Evolutionary conservation across 2,888 invertebrate genomes (phyloP).

Genomic region (Drosophila ochracea): DNA sequence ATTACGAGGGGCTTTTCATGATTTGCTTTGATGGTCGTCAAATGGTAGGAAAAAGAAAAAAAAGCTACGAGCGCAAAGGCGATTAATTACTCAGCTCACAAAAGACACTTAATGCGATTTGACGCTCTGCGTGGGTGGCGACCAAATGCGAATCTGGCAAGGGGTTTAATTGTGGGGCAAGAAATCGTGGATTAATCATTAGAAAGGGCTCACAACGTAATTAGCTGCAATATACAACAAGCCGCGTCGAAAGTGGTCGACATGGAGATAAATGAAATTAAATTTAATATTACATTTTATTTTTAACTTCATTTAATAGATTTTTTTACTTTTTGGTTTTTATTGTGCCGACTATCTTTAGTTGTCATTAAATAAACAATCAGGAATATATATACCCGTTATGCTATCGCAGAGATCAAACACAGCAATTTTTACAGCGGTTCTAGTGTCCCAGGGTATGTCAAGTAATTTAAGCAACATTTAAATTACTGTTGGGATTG

Average conservation of each 20-base stretch:
- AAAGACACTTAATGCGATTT: constrained; percentile 69
- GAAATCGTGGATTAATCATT: constrained; percentile 46
- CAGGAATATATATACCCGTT: background rate
- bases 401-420: background rate
- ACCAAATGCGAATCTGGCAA: constrained; percentile 21
- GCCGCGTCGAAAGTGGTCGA: background rate
- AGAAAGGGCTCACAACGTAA: constrained; percentile 34
- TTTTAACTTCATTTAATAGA: background rate
- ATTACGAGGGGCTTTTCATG: constrained; percentile 71
- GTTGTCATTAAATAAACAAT: background rate
- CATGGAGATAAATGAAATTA: background rate
- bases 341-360: background rate
- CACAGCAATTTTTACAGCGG: background rate
- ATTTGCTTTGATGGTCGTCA: constrained; percentile 72
- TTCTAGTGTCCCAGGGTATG: background rate
- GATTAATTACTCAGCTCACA: constrained; percentile 75
- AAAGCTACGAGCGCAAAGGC: constrained; percentile 49
- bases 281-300: background rate
- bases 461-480: constrained; percentile 8
- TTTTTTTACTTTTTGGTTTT: background rate
- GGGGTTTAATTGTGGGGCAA: constrained; percentile 59
- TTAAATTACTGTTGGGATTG: constrained; percentile 11
- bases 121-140: constrained; percentile 49
- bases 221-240: constrained; percentile 41
- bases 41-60: constrained; percentile 42